Evolutionary conservation across 2,797 vertebrate genomes (phyloP).

Genomic region (Notamacropus eugenii): DNA sequence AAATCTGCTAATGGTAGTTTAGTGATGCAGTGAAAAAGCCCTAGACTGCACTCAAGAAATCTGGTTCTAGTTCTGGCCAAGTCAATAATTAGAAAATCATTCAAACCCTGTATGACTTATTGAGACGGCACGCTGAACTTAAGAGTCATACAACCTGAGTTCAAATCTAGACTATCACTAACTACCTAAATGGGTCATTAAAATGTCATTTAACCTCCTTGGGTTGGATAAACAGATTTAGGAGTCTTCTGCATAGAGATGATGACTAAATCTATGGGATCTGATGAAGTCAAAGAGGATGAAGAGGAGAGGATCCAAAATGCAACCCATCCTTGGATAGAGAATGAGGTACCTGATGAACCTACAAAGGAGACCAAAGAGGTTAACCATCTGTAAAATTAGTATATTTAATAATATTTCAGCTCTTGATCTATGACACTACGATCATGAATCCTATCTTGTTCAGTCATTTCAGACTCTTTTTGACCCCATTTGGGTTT

Average conservation of each 20-base stretch:
- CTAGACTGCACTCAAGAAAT: background rate
- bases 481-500: background rate
- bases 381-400: background rate
- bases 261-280: background rate
- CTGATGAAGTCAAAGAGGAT: background rate
- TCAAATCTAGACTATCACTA: background rate
- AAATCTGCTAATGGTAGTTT: background rate
- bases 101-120: background rate
- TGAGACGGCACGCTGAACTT: background rate
- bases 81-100: background rate
- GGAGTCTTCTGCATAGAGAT: background rate
- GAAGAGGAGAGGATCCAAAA: background rate
- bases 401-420: background rate
- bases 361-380: background rate
- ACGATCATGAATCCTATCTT: background rate
- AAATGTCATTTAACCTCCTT: background rate
- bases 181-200: background rate
- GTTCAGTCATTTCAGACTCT: background rate
- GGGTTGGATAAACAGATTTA: background rate
- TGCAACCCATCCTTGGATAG: background rate
- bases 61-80: background rate
- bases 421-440: slow-evolving; percentile 10
- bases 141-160: background rate
- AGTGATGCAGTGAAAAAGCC: background rate
- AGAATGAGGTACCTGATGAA: no score